Conservation (phyloP, 2,797 vertebrate species). For the Cossypha caffra region DNA sequence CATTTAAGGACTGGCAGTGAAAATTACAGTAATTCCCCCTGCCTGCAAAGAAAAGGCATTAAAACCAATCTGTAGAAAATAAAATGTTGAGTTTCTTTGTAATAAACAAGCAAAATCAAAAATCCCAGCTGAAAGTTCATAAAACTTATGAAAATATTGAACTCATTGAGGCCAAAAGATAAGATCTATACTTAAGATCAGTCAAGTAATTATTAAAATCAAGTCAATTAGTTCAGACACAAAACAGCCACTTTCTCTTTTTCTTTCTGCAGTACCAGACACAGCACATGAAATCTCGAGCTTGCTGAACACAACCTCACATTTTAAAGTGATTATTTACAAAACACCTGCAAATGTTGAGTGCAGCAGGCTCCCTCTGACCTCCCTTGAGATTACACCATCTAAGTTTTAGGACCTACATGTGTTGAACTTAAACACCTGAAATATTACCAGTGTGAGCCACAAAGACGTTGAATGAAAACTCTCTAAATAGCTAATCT, state of each 20-base stretch:
- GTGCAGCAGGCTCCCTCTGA: background rate
- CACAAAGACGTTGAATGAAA: background rate
- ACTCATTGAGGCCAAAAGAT: background rate
- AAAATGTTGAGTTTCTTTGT: background rate
- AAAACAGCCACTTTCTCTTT: background rate
- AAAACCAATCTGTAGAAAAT: background rate
- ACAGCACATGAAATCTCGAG: accelerated
- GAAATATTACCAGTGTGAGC: background rate
- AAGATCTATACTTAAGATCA: background rate
- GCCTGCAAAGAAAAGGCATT: background rate
- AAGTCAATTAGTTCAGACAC: background rate
- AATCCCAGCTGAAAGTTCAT: background rate
- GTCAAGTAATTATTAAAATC: background rate
- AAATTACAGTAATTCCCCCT: background rate
- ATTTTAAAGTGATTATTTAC: background rate
- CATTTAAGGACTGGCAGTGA: background rate
- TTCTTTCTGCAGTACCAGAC: background rate
- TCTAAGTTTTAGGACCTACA: background rate
- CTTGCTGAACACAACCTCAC: background rate
- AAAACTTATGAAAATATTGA: background rate
- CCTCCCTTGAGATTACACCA: background rate
- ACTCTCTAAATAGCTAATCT: background rate
- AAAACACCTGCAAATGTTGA: background rate
- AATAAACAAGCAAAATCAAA: background rate
- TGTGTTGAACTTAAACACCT: background rate